Base-by-base conservation (phyloP, 2,113 vertebrate genomes). In the Todiramphus chloris region DNA sequence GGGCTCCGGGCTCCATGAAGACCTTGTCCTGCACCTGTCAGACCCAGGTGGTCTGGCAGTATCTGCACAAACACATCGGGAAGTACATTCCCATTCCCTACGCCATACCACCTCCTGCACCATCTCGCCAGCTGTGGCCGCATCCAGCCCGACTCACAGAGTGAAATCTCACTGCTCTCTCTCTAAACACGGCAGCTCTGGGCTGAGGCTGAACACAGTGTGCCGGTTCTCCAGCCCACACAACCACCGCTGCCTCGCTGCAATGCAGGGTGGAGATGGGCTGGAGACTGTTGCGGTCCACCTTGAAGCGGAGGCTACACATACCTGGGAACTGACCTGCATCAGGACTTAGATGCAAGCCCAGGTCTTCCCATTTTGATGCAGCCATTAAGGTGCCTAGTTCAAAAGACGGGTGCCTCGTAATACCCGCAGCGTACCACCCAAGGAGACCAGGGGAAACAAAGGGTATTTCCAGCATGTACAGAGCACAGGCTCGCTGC, bases 271-370 rank as follows among this genome's bases (percentile, higher is more conserved):
- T 25, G 46, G 37, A 69, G 55, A 20, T 4, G 11, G 77, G 31
- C 41, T 17, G 31, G 25, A 46, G 23, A 50, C 8, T 1, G 46
- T 27, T 46, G 60, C 2, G 4, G n/a, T 30, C 55, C 59, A 20
- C 10, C 33, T 43, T 2, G 0, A 5, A 35, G 24, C 1, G 1
- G 3, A 68, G 50, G 11, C 74, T 6, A 3, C 7, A 1, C 13
- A 1, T 5, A 35, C 10, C 68, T 33, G 19, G 8, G 37, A 68
- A 70, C 30, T 14, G 44, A 19, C 50, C 72, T 11, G 16, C 21
- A 62, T 0, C 2, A 9, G 30, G 44, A 41, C 39, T 66, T 48
- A 13, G n/a, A 24, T 7, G 20, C 35, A 43, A 23, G 11, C 20
- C 50, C 6, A 3, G 27, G 6, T 31, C 58, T 15, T 33, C 21